Evolutionary conservation across 2,797 vertebrate species (phyloP), one percentile per base, ranked within the genome.

Genomic region (Parambassis ranga): DNA sequence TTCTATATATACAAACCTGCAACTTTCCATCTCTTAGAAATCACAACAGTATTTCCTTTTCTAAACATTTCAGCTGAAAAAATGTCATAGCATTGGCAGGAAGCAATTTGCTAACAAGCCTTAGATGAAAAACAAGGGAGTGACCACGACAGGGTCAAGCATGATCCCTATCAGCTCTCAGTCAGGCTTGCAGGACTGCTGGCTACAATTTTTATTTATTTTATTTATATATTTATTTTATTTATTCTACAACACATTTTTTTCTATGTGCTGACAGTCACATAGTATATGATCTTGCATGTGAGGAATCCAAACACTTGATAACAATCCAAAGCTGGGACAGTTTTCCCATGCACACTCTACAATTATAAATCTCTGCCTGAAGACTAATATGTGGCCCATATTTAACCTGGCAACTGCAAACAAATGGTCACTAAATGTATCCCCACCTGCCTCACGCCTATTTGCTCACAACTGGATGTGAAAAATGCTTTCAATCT

Each of bases 61-160:
- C 50, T 46, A 84, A 87, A 88, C 82, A 86, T 83, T 76, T 84
- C 67, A 56, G 30, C 68, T 42, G 10, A 63, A 81, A 81, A 81
- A 81, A 53, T 75, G 74, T 75, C 79, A 68, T 41, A 43, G 61
- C 50, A 39, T 71, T 75, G 76, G 50, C 85, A 89, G 77, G 84
- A 88, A 88, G 71, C 67, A 86, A 87, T 85, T 89, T 60, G 68
- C 83, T 66, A 72, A 70, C 61, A 74, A 75, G 71, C 50, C 52
- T 22, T 57, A 85, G 74, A 84, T 84, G 64, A 90, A 88, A 83
- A 85, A 74, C 77, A 73, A 83, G 81, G 82, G 84, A 79, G 81
- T 80, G 77, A 74, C 78, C 39, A 8, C 0, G 41, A 57, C 58
- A 28, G 77, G 77, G 77, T 78, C 76, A 74, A 60, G 36, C 37